Percentiles rank a stretch among this genome's conserved stretches.
Conservation (phyloP, 2,888 invertebrate species). For the Noctua pronuba region DNA sequence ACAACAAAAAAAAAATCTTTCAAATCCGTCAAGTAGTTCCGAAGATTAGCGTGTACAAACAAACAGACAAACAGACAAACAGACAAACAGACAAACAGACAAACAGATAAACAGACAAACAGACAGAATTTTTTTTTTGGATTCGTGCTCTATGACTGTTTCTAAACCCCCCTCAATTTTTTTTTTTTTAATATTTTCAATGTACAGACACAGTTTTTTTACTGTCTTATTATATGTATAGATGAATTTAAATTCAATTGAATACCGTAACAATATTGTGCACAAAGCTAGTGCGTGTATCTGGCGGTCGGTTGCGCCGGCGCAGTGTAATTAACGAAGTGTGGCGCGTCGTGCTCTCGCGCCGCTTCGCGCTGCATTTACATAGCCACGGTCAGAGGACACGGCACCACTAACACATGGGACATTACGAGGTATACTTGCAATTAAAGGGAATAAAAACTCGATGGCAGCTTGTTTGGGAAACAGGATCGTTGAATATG, state of each 20-base stretch:
- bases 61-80: no score
- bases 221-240: no score
- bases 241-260: conserved; percentile 2
- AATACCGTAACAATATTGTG: not conserved
- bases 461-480: not conserved
- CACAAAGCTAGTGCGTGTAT: conserved; percentile 1
- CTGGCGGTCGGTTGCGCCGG: conserved; percentile 15
- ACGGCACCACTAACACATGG: not conserved
- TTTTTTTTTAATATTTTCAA: no score
- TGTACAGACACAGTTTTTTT: no score
- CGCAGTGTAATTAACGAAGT: conserved; percentile 60
- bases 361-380: conserved; percentile 25
- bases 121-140: no score
- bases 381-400: conserved; percentile 41
- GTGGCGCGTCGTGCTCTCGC: conserved; percentile 49
- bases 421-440: not conserved
- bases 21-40: no score
- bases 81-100: no score
- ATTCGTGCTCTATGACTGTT: no score
- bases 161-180: no score
- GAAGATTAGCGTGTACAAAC: no score
- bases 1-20: no score
- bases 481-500: not conserved
- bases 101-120: no score
- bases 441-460: not conserved